phyloP scores from a whole-genome alignment of 2,888 invertebrate species.

The Apodemia zela region DNA sequence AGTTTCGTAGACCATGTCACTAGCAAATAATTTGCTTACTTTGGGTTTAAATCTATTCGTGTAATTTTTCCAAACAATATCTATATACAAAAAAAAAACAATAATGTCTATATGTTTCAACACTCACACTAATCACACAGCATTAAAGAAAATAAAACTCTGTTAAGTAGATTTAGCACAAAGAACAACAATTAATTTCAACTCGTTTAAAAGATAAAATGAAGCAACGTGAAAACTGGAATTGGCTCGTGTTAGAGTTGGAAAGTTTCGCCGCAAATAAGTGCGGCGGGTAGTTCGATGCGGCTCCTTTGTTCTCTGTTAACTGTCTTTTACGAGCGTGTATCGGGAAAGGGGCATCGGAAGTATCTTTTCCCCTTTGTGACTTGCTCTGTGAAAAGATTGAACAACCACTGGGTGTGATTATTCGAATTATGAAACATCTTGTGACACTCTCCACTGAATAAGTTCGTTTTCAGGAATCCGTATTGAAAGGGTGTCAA shows the following conservation, averaged over 20 bases:
- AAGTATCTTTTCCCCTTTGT: not conserved
- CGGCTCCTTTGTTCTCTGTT: slow-evolving; percentile 5
- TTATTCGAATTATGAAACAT: not conserved
- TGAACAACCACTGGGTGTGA: not conserved
- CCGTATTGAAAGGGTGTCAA: no score
- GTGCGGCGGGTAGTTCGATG: slow-evolving; percentile 1
- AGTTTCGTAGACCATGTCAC: no score
- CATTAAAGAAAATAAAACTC: not conserved
- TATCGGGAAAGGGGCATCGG: not conserved
- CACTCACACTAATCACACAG: not conserved
- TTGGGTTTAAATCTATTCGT: no score
- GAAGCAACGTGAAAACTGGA: slow-evolving; percentile 7
- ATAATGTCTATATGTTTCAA: not conserved
- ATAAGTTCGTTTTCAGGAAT: no score
- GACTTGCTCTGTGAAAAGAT: not conserved
- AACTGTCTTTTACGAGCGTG: slow-evolving; percentile 13
- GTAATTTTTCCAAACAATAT: no score
- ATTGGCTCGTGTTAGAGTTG: slow-evolving; percentile 11
- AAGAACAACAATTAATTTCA: slow-evolving; percentile 15
- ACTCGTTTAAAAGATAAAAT: slow-evolving; percentile 15
- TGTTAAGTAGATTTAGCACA: slow-evolving; percentile 9
- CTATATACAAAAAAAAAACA: no score
- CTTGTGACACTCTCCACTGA: not conserved
- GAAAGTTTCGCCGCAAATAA: slow-evolving; percentile 12
- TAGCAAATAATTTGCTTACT: no score